These are phyloP conservation scores for Rhegmatorhina hoffmannsi DNA, from an alignment of 2,113 vertebrate species.

Conservation along the genomic window DNA sequence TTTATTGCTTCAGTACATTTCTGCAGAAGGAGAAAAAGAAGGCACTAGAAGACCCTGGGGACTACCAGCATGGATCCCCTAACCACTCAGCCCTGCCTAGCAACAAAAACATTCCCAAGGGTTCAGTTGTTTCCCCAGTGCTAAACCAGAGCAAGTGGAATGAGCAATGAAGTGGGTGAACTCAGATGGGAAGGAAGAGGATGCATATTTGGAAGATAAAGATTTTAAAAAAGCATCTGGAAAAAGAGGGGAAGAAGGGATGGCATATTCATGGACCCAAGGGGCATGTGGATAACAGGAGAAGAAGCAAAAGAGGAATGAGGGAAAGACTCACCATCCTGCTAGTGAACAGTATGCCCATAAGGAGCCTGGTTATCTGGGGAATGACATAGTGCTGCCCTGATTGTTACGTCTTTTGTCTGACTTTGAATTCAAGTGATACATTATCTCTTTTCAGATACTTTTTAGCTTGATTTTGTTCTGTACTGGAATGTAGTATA, in stretches of 20 bases:
- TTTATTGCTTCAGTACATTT: slow-evolving; percentile 75
- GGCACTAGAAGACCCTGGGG: background rate
- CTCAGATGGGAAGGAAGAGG: background rate
- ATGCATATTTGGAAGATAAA: background rate
- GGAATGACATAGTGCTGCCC: background rate
- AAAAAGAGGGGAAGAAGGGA: background rate
- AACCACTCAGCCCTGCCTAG: slow-evolving; percentile 6
- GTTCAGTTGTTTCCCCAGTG: slow-evolving; percentile 44
- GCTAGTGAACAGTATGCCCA: background rate
- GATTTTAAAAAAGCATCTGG: background rate
- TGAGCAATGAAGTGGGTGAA: background rate
- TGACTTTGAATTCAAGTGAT: background rate
- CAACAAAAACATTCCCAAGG: slow-evolving; percentile 63
- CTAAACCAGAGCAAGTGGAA: slow-evolving; percentile 32
- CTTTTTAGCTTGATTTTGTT: background rate
- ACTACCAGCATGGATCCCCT: slow-evolving; percentile 52
- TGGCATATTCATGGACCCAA: background rate
- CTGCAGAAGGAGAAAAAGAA: slow-evolving; percentile 46
- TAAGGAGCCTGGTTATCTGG: background rate
- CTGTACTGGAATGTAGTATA: background rate
- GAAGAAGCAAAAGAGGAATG: background rate
- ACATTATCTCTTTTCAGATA: background rate
- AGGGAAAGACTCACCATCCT: background rate
- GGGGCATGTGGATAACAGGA: background rate
- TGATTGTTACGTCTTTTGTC: background rate